Evolutionary conservation across 1,140 invertebrate species (phyloP), one percentile per base, ranked within the genome.

Genomic region (Probaryconus sp.): DNA sequence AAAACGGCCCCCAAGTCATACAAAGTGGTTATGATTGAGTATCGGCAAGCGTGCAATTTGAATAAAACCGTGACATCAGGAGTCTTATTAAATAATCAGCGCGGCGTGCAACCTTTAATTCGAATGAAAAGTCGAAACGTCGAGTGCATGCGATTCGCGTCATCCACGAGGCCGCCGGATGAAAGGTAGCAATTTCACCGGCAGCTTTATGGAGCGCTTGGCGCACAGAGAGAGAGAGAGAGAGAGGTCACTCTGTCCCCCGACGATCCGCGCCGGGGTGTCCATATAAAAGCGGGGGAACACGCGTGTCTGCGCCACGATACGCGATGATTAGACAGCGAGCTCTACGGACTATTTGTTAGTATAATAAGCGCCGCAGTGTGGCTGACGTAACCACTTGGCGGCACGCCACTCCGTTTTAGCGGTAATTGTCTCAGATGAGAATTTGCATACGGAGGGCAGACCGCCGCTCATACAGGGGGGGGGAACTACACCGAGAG

Each of bases 311-410:
- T 73, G 76, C 83, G 79, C 80, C 84, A 86, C 83, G 85, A 87
- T 87, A 87, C 79, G 82, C 83, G 84, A 86, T 86, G 85, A 87
- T 88, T 88, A 87, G 85, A 76, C 83, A 70, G 58, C 63, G 78
- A 77, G 80, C 83, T 85, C 81, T 81, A 79, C 77, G 81, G 85
- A 83, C 85, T 83, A 88, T 88, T 88, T 87, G 86, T 88, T 87
- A 88, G 86, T 88, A 88, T 88, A 88, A 88, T 88, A 85, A 88
- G 83, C 53, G 77, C 80, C 78, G 85, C 82, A 84, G 84, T 83
- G 83, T 84, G 85, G 84, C 83, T 79, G 83, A 80, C 81, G 77
- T 86, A 87, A 87, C 84, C 86, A 80, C 85, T 83, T 69, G 82
- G 55, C 80, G 79, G 80, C 85, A 88, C 86, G 86, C 86, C 85